Evolutionary conservation across 2,888 invertebrate genomes (phyloP), one percentile per base, ranked within the genome.

Genomic region (Polydesmus complanatus): DNA sequence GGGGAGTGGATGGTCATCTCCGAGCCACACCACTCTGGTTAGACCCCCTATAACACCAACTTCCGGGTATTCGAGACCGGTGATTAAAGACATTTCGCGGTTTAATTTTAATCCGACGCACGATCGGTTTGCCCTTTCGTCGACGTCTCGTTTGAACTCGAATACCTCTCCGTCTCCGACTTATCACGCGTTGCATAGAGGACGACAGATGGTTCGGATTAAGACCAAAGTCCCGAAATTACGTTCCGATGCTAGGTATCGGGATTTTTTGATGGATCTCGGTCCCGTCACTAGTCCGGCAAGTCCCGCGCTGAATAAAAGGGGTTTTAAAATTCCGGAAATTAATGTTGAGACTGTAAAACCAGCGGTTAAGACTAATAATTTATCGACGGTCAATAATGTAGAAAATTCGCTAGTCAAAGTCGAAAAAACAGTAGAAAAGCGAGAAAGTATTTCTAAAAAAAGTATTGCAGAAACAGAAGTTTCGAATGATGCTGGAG

Each of bases 151-250:
- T 14, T 25, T 23, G 19, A 47, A n/a, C 27, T 21, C 27, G 22
- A n/a, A n/a, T n/a, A n/a, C n/a, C n/a, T n/a, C n/a, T n/a, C n/a
- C n/a, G n/a, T n/a, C n/a, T n/a, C n/a, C n/a, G n/a, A n/a, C n/a
- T n/a, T n/a, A n/a, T n/a, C 51, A 51, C 22, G 50, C 58, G 2
- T 3, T 88, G 66, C 81, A 82, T 69, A 78, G 88, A 14, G 85
- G 85, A 63, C 78, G 88, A 47, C 80, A 85, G 1, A 84, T 87
- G 22, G 85, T 88, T 11, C 78, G 88, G 58, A 75, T 88, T 50
- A 83, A 84, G 65, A 87, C 86, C 21, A 47, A 56, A 19, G 52
- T 25, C 3, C 58, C 50, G 19, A 23, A 27, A 25, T 23, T 11
- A 23, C 25, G 58, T 18, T 27, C 49, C 22, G 58, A 58, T 48